Conservation (phyloP, 2,888 invertebrate species). For the Oxytorus armatus region DNA sequence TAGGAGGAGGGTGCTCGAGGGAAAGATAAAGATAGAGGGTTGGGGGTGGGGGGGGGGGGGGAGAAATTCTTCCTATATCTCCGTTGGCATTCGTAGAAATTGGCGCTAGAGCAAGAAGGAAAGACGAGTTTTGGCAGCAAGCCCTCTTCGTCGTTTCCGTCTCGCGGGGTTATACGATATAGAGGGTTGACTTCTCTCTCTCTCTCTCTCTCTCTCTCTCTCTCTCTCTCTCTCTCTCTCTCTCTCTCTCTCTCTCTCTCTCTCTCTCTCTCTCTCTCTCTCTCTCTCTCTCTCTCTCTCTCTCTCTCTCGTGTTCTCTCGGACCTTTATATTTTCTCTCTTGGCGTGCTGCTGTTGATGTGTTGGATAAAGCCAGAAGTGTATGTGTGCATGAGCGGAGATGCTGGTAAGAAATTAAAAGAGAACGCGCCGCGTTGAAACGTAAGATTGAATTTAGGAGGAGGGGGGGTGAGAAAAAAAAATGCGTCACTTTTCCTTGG, state of each 20-base stretch:
- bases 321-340: constrained; percentile 15
- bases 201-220: background rate
- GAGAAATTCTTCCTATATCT: constrained; percentile 30
- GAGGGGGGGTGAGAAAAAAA: background rate
- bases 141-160: constrained; percentile 19
- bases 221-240: background rate
- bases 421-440: constrained; percentile 8
- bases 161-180: constrained; percentile 1
- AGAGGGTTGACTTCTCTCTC: too few species aligned
- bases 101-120: constrained; percentile 11
- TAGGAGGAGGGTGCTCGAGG: constrained; percentile 36
- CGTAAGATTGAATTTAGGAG: constrained; percentile 3
- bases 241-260: background rate
- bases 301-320: constrained; percentile 8
- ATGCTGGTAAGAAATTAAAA: constrained; percentile 37
- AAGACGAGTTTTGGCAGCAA: constrained; percentile 45
- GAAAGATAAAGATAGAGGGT: constrained; percentile 33
- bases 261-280: constrained; percentile 2
- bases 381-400: background rate
- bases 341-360: background rate
- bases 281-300: background rate
- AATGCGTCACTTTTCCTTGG: background rate
- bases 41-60: background rate
- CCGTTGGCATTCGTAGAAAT: constrained; percentile 39
- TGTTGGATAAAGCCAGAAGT: constrained; percentile 12